Percentiles rank a stretch among this genome's conserved stretches.
Evolutionary conservation across 2,797 vertebrate genomes (phyloP).

Genomic region (Chelon auratus): DNA sequence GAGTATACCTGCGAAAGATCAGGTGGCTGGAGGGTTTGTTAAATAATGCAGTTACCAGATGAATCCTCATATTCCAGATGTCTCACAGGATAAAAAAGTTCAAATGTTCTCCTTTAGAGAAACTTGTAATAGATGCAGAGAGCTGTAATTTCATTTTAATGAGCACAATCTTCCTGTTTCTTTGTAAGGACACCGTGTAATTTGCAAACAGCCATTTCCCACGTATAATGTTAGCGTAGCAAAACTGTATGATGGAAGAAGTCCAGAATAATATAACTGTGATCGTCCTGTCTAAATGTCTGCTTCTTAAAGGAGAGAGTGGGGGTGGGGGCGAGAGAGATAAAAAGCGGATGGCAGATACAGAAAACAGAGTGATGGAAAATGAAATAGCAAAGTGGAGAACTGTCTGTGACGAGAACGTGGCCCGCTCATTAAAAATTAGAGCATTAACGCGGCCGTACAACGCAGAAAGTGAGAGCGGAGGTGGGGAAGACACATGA

Average conservation of each 20-base stretch:
- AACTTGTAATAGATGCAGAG: slow-evolving; percentile 27
- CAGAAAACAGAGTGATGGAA: slow-evolving; percentile 10
- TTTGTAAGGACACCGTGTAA: not conserved
- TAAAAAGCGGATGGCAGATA: slow-evolving; percentile 28
- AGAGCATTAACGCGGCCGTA: slow-evolving; percentile 11
- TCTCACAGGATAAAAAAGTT: slow-evolving; percentile 35
- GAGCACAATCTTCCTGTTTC: not conserved
- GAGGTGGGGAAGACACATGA: slow-evolving; percentile 27
- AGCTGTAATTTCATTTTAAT: slow-evolving; percentile 33
- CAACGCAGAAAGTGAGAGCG: slow-evolving; percentile 18
- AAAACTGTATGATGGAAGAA: slow-evolving; percentile 4
- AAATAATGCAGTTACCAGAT: slow-evolving; percentile 72
- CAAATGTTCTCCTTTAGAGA: slow-evolving; percentile 35
- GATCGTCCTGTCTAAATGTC: slow-evolving; percentile 33
- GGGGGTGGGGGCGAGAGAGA: not conserved
- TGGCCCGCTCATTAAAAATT: slow-evolving; percentile 22
- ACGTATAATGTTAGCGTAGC: not conserved
- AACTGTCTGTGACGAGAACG: slow-evolving; percentile 8
- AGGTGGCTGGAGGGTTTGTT: slow-evolving; percentile 50
- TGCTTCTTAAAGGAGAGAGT: slow-evolving; percentile 10
- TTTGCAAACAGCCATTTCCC: not conserved
- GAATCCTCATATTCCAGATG: slow-evolving; percentile 57
- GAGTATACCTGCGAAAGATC: slow-evolving; percentile 59
- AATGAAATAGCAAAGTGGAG: not conserved
- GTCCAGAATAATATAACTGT: slow-evolving; percentile 17